Conservation (phyloP, 2,113 vertebrate genomes). For the Ctenodactylus gundi region DNA sequence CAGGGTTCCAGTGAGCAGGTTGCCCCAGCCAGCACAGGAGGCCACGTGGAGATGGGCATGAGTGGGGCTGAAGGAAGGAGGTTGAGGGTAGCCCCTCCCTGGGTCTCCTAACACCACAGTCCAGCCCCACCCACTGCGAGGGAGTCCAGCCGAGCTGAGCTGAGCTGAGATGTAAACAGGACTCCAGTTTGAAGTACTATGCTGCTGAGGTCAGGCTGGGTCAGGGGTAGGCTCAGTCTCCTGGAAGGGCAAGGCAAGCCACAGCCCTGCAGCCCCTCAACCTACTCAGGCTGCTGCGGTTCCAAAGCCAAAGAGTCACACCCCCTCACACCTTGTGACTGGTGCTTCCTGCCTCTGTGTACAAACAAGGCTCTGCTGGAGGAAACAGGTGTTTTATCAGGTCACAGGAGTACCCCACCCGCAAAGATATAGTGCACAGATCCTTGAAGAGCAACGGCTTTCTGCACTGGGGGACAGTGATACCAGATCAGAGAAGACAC, state of each 20-base stretch:
- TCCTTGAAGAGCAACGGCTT: not conserved
- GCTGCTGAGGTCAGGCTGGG: not conserved
- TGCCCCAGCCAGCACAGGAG: not conserved
- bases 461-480: not conserved
- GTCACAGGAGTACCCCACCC: slow-evolving; percentile 22
- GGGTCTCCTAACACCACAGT: not conserved
- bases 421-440: not conserved
- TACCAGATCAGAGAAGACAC: not conserved
- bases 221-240: not conserved
- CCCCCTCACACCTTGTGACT: slow-evolving; percentile 60
- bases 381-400: slow-evolving; percentile 76
- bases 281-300: not conserved
- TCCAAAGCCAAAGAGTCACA: slow-evolving; percentile 23
- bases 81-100: not conserved
- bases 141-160: too few relatives aligned
- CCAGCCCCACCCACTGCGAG: not conserved
- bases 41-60: not conserved
- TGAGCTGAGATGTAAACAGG: not conserved
- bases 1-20: not conserved
- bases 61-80: not conserved
- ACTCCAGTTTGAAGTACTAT: not conserved
- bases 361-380: slow-evolving; percentile 66
- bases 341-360: slow-evolving; percentile 73
- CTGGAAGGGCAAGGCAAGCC: not conserved
- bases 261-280: not conserved